Evolutionary conservation across 2,113 vertebrate genomes (phyloP), one percentile per base, ranked within the genome.

Genomic region (Malurus elegans): DNA sequence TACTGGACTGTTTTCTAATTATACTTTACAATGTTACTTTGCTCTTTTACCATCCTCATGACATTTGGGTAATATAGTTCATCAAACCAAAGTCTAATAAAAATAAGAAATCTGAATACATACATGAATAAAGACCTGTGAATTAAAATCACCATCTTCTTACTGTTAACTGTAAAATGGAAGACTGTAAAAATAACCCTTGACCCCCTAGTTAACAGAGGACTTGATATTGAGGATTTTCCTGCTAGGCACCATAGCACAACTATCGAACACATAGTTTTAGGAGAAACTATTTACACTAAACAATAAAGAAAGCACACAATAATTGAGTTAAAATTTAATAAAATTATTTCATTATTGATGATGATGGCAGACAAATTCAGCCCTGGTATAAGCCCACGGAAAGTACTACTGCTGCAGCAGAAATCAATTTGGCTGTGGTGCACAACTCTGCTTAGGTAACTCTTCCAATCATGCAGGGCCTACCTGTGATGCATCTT

Each of bases 401-500:
- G 67, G 50, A 67, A 93, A 66, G 12, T 20, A 79, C 14, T 26
- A 21, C 51, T 78, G 44, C 64, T 88, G 56, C 67, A 78, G 19
- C 45, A 88, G 79, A 47, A 80, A 70, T 4, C 0, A 64, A 8
- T 62, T 66, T 89, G 88, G 25, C 36, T 61, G 13, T 60, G 38
- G 32, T 50, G 50, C n/a, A 71, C 3, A 4, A 15, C 28, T 19
- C 28, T 83, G 48, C 31, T 91, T 42, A 31, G 32, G 14, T 25
- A 45, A 73, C 8, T 31, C 16, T 56, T 51, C 17, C 2, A 4
- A 26, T 70, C 31, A 12, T 6, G 58, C 0, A 1, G 24, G 50
- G 76, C 97, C 72, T 92, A 99, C 99, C 98, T 99, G 99, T 62
- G 99, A 99, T 26, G 99, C 98, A 91, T 99, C 99, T 47, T 99